Conservation (phyloP, 2,888 invertebrate species). For the Agrilus biguttatus region DNA sequence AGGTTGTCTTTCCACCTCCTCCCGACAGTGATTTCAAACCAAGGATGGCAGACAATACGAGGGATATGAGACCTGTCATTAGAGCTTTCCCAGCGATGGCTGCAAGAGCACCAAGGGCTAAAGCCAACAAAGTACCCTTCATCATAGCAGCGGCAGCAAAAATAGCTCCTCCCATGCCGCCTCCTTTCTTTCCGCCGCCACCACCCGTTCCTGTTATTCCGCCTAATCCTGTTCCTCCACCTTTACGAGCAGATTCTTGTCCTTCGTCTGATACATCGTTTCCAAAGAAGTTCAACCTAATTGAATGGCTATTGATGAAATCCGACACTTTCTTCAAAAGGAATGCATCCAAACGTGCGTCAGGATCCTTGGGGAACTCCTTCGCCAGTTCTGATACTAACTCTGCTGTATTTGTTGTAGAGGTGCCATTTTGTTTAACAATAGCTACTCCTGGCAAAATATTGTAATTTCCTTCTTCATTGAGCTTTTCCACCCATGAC, state of each 20-base stretch:
- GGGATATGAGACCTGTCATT: conserved; percentile 67
- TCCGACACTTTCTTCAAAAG: conserved; percentile 54
- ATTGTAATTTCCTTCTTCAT: conserved; percentile 52
- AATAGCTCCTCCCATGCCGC: conserved; percentile 34
- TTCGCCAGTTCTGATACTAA: conserved; percentile 62
- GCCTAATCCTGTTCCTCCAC: conserved; percentile 24
- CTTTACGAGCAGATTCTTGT: conserved; percentile 37
- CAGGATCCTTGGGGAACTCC: conserved; percentile 60
- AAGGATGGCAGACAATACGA: conserved; percentile 61
- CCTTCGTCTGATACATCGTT: conserved; percentile 39
- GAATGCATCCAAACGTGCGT: conserved; percentile 61
- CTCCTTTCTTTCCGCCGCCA: conserved; percentile 33
- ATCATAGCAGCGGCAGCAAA: conserved; percentile 40
- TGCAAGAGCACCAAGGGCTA: conserved; percentile 60
- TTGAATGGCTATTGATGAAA: conserved; percentile 57
- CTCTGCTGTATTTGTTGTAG: conserved; percentile 43
- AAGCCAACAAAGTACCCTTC: conserved; percentile 55
- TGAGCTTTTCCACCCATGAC: conserved; percentile 58
- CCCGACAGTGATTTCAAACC: conserved; percentile 58
- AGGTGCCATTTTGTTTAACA: conserved; percentile 44
- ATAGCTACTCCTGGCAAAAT: conserved; percentile 62
- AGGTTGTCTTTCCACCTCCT: conserved; percentile 61
- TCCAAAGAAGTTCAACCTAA: conserved; percentile 57
- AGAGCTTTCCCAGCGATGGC: conserved; percentile 70
- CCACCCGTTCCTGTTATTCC: conserved; percentile 23